These are phyloP conservation scores for Limnephilus rhombicus DNA, from an alignment of 2,888 invertebrate species.

Conservation along the genomic window DNA sequence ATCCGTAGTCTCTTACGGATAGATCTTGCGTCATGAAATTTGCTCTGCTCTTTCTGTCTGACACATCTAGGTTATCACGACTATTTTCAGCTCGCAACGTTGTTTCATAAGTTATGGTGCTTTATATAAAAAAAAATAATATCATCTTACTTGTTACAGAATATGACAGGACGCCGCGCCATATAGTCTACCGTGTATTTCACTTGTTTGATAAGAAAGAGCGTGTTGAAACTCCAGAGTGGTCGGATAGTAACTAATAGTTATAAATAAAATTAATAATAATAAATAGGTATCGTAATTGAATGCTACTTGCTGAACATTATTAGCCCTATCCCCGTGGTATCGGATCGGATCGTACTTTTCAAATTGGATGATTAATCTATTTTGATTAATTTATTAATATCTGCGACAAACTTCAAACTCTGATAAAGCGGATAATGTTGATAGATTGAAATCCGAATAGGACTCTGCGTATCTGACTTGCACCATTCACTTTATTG, in stretches of 20 bases:
- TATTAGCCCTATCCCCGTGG: not conserved
- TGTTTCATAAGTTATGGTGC: too few species aligned
- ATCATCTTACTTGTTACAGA: too few species aligned
- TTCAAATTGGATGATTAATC: not conserved
- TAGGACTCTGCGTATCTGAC: not conserved
- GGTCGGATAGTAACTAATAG: not conserved
- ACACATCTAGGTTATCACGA: too few species aligned
- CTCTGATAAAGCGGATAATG: not conserved
- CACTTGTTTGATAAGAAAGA: too few species aligned
- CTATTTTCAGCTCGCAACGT: too few species aligned
- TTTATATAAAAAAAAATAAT: too few species aligned
- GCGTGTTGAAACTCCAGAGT: too few species aligned
- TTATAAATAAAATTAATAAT: not conserved
- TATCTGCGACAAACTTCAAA: not conserved
- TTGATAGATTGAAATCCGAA: not conserved
- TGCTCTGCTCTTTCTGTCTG: not conserved
- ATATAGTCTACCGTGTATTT: too few species aligned
- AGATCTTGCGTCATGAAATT: not conserved
- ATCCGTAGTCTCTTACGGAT: too few species aligned
- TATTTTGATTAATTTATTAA: not conserved
- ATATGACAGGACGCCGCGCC: too few species aligned
- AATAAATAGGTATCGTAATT: not conserved
- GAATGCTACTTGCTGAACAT: not conserved
- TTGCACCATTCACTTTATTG: not conserved
- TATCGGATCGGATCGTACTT: not conserved